Evolutionary conservation across 2,888 invertebrate species (phyloP), one percentile per base, ranked within the genome.

Genomic region (Selenia dentaria): DNA sequence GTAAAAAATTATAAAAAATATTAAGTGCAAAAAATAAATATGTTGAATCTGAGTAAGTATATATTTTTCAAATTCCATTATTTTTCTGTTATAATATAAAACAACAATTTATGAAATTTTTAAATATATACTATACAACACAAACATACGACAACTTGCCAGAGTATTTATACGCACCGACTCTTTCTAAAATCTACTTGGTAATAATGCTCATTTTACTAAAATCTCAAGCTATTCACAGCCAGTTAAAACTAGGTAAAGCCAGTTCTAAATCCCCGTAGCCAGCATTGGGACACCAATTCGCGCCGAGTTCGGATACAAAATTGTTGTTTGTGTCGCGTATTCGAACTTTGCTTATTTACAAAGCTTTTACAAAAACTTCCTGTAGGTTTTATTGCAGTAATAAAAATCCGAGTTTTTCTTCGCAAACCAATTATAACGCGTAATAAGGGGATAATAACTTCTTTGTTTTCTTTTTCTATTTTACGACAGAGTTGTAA

Each of bases 331-430:
- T 54, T 49, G 40, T 46, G 53, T 51, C 52, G 48, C 43, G 36
- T 32, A 53, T 35, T 26, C 50, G 4, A 65, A 68, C 59, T 70
- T 69, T 59, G 42, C 60, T 67, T 71, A 65, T 70, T 67, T 68
- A 64, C 64, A 59, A 68, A 59, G 59, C 57, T 63, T 64, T 65
- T 41, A 38, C 44, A 48, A 44, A 55, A 36, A 66, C 59, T 56
- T 60, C 48, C 41, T 31, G 35, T 25, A 47, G 33, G 46, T 57
- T 56, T 59, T 57, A 56, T 51, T 51, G 42, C 28, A 22, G 49
- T 51, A 50, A 57, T 59, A 59, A 57, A 50, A 54, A 49, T 22
- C 18, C 35, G 38, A 36, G 44, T 51, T 50, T 54, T 55, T 45
- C 40, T 50, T 55, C 25, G 44, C 41, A 45, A 55, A 45, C 49